Percentiles rank a stretch among this genome's conserved stretches.
phyloP scores from a whole-genome alignment of 2,797 vertebrate genomes.

The Leptoclinus maculatus region DNA sequence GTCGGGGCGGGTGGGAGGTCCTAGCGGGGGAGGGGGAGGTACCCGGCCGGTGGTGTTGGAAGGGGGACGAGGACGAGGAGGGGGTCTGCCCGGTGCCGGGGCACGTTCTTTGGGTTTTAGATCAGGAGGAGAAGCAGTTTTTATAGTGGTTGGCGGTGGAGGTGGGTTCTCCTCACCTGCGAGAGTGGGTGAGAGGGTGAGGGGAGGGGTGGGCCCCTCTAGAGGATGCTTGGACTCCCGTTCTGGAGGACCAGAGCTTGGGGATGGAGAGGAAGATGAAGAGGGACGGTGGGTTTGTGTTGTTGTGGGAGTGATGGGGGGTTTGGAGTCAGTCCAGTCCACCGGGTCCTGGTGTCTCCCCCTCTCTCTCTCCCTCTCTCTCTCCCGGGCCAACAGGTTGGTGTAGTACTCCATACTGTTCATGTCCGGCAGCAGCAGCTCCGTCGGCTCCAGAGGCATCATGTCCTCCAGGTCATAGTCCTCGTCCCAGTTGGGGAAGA shows the following conservation, averaged over 20 bases:
- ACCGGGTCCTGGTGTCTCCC: background rate
- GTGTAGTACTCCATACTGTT: slow-evolving; percentile 82
- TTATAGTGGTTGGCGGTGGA: slow-evolving; percentile 45
- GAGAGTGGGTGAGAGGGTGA: slow-evolving; percentile 70
- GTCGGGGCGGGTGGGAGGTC: slow-evolving; percentile 45
- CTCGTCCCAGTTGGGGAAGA: slow-evolving; percentile 59
- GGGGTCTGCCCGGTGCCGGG: slow-evolving; percentile 17
- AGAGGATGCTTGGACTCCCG: slow-evolving; percentile 33
- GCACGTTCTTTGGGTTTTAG: slow-evolving; percentile 52
- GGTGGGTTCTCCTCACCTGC: slow-evolving; percentile 73
- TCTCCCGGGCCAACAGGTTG: slow-evolving; percentile 64
- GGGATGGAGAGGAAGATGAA: slow-evolving; percentile 31
- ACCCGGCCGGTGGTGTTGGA: slow-evolving; percentile 60
- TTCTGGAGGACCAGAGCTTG: slow-evolving; percentile 37
- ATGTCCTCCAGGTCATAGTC: slow-evolving; percentile 78
- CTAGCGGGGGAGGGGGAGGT: slow-evolving; percentile 42
- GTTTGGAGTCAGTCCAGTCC: slow-evolving; percentile 31
- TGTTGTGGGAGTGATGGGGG: slow-evolving; percentile 56
- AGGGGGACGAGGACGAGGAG: slow-evolving; percentile 13
- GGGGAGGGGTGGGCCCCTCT: slow-evolving; percentile 54
- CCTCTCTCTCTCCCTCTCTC: slow-evolving; percentile 1
- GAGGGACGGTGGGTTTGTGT: slow-evolving; percentile 26
- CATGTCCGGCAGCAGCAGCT: slow-evolving; percentile 77
- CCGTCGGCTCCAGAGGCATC: slow-evolving; percentile 66
- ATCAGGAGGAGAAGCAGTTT: slow-evolving; percentile 32